Conservation (phyloP, 2,888 invertebrate genomes). For the Agrotis clavis region DNA sequence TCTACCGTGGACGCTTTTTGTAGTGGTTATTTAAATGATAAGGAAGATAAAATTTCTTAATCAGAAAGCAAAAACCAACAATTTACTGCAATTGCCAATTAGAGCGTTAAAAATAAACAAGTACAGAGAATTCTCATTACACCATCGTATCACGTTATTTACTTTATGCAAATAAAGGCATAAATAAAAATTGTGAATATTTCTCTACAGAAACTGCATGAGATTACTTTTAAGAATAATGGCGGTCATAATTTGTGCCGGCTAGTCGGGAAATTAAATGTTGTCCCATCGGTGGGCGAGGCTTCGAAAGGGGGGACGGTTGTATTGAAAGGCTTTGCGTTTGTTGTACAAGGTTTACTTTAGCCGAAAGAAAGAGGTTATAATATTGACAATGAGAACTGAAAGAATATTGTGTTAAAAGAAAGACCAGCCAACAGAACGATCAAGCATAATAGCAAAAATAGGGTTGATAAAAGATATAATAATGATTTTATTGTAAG, state of each 20-base stretch:
- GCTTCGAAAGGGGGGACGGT: constrained; percentile 31
- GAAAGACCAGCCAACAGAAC: no score
- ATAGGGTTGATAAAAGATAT: no score
- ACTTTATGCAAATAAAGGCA: constrained; percentile 60
- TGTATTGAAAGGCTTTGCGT: constrained; percentile 18
- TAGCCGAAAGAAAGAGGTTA: background rate
- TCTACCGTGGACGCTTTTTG: background rate
- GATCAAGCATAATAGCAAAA: no score
- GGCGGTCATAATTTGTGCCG: constrained; percentile 53
- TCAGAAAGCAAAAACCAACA: constrained; percentile 18
- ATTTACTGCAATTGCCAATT: constrained; percentile 34
- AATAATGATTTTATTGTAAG: no score
- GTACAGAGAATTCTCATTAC: constrained; percentile 39
- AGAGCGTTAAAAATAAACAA: constrained; percentile 32
- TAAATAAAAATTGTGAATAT: constrained; percentile 63
- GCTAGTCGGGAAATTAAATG: constrained; percentile 59
- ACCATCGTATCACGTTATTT: constrained; percentile 54
- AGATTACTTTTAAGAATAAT: constrained; percentile 66
- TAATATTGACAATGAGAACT: no score
- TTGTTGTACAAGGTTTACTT: constrained; percentile 16
- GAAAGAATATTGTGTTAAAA: no score
- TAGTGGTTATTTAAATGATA: background rate
- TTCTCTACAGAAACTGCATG: constrained; percentile 63
- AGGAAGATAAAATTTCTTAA: constrained; percentile 2
- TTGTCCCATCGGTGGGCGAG: constrained; percentile 49